Evolutionary conservation across 2,888 invertebrate genomes (phyloP).

Genomic region (Uropetala carovei): DNA sequence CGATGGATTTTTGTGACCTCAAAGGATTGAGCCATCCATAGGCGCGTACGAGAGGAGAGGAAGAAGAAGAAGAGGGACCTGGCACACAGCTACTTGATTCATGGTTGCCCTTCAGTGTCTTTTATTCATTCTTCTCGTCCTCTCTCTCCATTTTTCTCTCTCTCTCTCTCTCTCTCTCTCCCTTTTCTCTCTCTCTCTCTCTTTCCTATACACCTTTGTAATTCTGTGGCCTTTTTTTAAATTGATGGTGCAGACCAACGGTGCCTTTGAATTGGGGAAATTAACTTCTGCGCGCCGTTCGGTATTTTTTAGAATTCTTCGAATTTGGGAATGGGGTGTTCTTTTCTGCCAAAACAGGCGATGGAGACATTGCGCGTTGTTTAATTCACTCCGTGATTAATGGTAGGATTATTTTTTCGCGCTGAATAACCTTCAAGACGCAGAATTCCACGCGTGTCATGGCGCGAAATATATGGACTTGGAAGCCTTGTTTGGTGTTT

Average conservation of each 20-base stretch:
- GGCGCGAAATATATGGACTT: too few relatives aligned
- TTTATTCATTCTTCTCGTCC: background rate
- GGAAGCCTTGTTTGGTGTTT: too few relatives aligned
- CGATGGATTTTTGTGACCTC: constrained; percentile 46
- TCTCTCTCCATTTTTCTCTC: background rate
- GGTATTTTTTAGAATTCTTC: constrained; percentile 28
- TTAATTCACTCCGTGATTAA: constrained; percentile 28
- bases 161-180: background rate
- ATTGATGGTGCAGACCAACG: constrained; percentile 28
- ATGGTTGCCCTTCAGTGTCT: background rate
- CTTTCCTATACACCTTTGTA: background rate
- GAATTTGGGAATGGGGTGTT: constrained; percentile 12
- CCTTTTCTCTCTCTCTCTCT: background rate
- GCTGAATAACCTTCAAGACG: too few relatives aligned
- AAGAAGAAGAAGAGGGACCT: constrained; percentile 1
- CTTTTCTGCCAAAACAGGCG: background rate
- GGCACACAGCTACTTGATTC: constrained; percentile 44
- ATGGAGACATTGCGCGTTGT: constrained; percentile 18
- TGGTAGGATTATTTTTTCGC: background rate
- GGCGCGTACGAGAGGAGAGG: background rate
- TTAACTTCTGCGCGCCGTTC: constrained; percentile 36
- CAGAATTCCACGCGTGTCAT: too few relatives aligned
- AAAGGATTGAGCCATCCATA: constrained; percentile 38
- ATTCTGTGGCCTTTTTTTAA: background rate
- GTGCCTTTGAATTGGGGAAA: constrained; percentile 17